Base-by-base conservation (phyloP, 2,888 invertebrate species). In the Phragmatobia fuliginosa region DNA sequence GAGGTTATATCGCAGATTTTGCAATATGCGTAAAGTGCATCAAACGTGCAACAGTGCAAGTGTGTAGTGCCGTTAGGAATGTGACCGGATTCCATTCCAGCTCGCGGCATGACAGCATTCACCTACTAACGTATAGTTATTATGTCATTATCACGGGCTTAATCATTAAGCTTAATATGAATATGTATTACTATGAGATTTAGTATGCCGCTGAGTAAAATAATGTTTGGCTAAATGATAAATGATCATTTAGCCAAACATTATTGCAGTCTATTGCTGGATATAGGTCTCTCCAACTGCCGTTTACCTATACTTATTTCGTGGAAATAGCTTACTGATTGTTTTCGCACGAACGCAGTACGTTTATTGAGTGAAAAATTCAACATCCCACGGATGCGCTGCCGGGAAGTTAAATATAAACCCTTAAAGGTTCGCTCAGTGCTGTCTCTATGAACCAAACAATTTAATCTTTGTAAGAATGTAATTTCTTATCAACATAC, bases 101-200 rank as follows among this genome's bases (percentile, higher is more conserved):
- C 82, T 83, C 80, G 83, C 85, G 78, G 79, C 87, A 83, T 83
- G 83, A 83, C 87, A 83, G 86, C 88, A 86, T 88, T 91, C 87
- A 87, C 89, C 88, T 84, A 91, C 90, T 91, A 87, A 85, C 88
- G n/a, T n/a, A 89, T 85, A 73, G 85, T 83, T 86, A 88, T 93
- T 92, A 92, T 91, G 90, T 93, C 92, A 94, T 90, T 91, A 78
- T 87, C 89, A 89, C 79, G 83, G 88, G 83, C 88, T 88, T 90
- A 91, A 92, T 90, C 89, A 89, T 88, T 88, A 88, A 87, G 87
- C 82, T 65, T 79, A 73, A 75, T 77, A 75, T 71, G 69, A 66
- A 71, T 75, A 69, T 70, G 63, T 70, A 66, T n/a, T n/a, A 70
- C 62, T 65, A 18, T 18, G 33, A 62, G 62, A 59, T 62, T 71